Conservation (phyloP, 2,888 invertebrate genomes). For the Cephalotes varians region DNA sequence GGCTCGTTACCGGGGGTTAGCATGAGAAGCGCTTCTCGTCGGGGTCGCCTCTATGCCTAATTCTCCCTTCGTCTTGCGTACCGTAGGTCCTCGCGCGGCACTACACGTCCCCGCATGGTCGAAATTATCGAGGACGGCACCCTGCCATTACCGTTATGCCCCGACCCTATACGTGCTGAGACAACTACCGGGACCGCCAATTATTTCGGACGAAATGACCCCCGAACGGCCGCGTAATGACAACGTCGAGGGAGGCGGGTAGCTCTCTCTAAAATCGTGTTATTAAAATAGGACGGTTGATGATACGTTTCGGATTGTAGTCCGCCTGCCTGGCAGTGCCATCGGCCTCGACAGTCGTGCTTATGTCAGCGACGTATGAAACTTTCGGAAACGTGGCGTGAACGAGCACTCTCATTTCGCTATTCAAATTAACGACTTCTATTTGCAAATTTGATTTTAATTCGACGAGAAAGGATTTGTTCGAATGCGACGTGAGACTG, state of each 20-base stretch:
- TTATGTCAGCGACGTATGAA: constrained; percentile 21
- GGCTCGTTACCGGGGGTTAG: constrained; percentile 73
- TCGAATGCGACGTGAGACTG: not conserved
- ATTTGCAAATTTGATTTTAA: constrained; percentile 20
- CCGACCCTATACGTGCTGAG: constrained; percentile 61
- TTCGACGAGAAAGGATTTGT: not conserved
- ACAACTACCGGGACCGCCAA: constrained; percentile 76
- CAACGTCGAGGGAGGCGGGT: constrained; percentile 71
- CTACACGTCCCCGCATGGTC: constrained; percentile 39
- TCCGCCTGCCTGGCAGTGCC: constrained; percentile 18
- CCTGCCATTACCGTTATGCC: constrained; percentile 78
- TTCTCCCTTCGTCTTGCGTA: constrained; percentile 55
- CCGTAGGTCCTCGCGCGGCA: constrained; percentile 35
- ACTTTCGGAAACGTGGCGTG: not conserved
- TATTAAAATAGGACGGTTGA: constrained; percentile 76
- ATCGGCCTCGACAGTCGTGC: constrained; percentile 32
- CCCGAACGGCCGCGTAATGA: constrained; percentile 77
- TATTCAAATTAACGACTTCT: not conserved
- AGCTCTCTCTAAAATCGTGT: constrained; percentile 68
- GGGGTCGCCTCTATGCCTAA: constrained; percentile 64
- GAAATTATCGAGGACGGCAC: constrained; percentile 74
- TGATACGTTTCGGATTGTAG: constrained; percentile 72
- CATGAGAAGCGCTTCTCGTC: constrained; percentile 42
- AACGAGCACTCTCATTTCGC: not conserved
- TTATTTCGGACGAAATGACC: constrained; percentile 78